These are phyloP conservation scores for Drosophila diplacantha DNA, from an alignment of 2,888 invertebrate species.

Conservation along the genomic window DNA sequence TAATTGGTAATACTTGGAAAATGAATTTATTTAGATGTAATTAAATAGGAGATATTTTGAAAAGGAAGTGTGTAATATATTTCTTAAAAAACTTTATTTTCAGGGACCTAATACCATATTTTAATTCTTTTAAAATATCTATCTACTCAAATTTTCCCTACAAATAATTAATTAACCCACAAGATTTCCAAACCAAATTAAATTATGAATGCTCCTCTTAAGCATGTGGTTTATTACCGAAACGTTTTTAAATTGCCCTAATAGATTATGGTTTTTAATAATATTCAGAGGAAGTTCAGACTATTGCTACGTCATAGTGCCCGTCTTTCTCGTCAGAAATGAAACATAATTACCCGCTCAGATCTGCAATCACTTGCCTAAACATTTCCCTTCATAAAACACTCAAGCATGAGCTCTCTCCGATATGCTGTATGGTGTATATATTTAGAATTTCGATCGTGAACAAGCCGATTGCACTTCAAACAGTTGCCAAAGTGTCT, in stretches of 20 bases:
- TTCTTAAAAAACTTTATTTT: background rate
- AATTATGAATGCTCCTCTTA: no score
- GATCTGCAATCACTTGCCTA: conserved; percentile 35
- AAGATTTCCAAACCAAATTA: no score
- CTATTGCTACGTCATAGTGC: background rate
- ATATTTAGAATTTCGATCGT: conserved; percentile 52
- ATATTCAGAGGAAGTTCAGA: background rate
- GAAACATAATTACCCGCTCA: conserved; percentile 21
- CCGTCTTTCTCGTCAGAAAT: no score
- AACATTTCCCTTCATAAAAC: conserved; percentile 38
- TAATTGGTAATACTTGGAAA: background rate
- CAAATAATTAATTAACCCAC: no score
- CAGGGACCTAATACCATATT: background rate
- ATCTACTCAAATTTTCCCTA: no score
- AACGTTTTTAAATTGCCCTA: background rate
- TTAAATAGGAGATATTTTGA: background rate
- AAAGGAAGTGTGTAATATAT: background rate
- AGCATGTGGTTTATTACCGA: background rate
- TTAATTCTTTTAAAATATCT: background rate
- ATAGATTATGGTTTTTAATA: background rate
- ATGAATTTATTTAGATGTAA: background rate
- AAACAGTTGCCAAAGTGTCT: conserved; percentile 74
- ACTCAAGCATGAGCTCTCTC: conserved; percentile 10
- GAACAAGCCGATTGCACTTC: conserved; percentile 64
- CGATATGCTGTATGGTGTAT: background rate